phyloP scores from a whole-genome alignment of 2,113 vertebrate species.

The Regulus satrapa region DNA sequence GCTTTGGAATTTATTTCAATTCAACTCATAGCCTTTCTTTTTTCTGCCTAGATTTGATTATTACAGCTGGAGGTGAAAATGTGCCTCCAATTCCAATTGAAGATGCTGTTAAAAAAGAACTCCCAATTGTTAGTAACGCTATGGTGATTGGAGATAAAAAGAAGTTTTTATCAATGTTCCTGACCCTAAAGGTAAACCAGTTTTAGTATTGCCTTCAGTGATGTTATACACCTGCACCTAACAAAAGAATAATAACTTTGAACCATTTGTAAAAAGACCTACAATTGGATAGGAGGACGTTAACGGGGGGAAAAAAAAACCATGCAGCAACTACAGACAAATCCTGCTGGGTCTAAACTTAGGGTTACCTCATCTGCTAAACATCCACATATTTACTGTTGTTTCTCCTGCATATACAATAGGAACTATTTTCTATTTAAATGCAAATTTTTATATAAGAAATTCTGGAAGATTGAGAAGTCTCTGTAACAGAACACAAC shows the following conservation, averaged over 20 bases:
- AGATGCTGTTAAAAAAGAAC: constrained; percentile 81
- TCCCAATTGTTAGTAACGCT: constrained; percentile 83
- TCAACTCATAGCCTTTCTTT: neutral
- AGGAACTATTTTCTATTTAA: neutral
- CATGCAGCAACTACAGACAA: neutral
- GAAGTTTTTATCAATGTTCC: constrained; percentile 86
- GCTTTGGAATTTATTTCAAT: neutral
- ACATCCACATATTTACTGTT: neutral
- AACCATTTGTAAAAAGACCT: neutral
- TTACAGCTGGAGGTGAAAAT: constrained; percentile 87
- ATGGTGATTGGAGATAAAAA: constrained; percentile 84
- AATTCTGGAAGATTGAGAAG: neutral
- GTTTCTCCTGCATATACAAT: neutral
- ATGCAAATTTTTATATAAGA: neutral
- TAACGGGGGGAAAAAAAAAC: neutral
- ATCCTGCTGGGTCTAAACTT: neutral
- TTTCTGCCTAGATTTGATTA: constrained; percentile 79
- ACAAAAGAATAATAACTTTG: neutral
- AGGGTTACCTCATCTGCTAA: neutral
- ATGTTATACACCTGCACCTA: neutral
- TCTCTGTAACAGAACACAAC: neutral
- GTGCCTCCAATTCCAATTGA: constrained; percentile 82
- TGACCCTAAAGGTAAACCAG: constrained; percentile 82
- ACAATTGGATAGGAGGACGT: neutral
- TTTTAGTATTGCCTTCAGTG: neutral